Conservation (phyloP, 2,888 invertebrate species). For the Tenodera sinensis region DNA sequence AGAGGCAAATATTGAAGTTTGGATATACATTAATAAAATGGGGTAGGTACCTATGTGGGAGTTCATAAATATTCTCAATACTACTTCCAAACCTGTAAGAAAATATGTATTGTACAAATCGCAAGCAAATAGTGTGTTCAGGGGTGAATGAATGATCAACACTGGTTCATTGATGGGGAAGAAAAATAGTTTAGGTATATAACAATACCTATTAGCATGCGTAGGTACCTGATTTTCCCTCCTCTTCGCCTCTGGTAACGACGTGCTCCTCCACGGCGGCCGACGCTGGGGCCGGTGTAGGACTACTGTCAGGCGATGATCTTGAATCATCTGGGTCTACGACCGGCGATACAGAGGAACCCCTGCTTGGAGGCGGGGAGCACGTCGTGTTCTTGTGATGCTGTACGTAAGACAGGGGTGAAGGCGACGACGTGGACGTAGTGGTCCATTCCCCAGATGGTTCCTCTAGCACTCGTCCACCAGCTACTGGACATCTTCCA, state of each 20-base stretch:
- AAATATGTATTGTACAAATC: no score
- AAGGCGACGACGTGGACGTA: not conserved
- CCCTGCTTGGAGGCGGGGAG: conserved; percentile 18
- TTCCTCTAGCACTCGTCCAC: not conserved
- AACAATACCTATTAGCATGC: no score
- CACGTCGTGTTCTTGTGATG: not conserved
- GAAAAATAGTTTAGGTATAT: no score
- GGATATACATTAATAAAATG: no score
- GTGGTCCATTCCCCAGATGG: not conserved
- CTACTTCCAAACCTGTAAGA: no score
- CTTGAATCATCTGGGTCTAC: conserved; percentile 44
- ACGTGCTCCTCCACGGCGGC: not conserved
- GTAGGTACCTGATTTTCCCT: not conserved
- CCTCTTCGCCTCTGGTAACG: not conserved
- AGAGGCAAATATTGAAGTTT: no score
- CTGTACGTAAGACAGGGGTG: not conserved
- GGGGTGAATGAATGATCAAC: no score
- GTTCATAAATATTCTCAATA: no score
- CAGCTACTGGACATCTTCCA: conserved; percentile 1
- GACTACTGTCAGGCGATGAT: conserved; percentile 32
- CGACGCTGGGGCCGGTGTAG: not conserved
- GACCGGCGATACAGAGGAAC: conserved; percentile 40
- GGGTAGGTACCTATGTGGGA: no score
- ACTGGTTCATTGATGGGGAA: no score
- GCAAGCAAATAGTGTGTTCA: no score